phyloP scores from a whole-genome alignment of 2,797 vertebrate species.

The Enteromius radiatus region DNA sequence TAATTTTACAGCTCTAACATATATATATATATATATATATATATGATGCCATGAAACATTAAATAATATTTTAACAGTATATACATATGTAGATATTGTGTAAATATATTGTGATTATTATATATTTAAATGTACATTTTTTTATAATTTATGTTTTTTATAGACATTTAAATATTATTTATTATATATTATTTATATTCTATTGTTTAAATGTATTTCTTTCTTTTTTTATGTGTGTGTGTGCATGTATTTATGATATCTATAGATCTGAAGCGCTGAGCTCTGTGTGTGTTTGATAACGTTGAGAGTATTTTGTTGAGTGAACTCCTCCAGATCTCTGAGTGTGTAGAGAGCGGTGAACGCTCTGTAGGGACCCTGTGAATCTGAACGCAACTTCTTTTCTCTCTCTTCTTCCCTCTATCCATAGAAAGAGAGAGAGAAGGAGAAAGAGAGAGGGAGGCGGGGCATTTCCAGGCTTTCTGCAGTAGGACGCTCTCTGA shows the following conservation, averaged over 20 bases:
- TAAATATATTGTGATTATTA: not conserved
- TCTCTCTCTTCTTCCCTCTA: conserved; percentile 17
- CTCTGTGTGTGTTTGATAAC: not conserved
- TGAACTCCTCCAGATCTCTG: conserved; percentile 1
- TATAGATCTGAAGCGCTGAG: not conserved
- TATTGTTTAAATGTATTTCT: not conserved
- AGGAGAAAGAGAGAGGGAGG: conserved; percentile 17
- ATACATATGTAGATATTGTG: too few species aligned
- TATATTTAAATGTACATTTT: not conserved
- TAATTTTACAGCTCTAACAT: too few species aligned
- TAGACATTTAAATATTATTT: too few species aligned
- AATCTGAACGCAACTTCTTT: not conserved
- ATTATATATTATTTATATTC: not conserved
- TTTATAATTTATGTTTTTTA: not conserved
- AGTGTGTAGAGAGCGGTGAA: conserved; percentile 18
- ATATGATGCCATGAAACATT: too few species aligned
- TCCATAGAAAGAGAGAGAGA: conserved; percentile 19
- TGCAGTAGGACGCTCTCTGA: conserved; percentile 56
- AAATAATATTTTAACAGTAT: too few species aligned
- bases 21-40: too few species aligned
- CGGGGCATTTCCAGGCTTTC: conserved; percentile 31
- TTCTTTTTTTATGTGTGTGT: not conserved
- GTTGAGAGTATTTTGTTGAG: not conserved
- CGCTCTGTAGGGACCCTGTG: not conserved
- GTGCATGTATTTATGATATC: not conserved